Conservation (phyloP, 2,888 invertebrate species). For the Deilephila porcellus region DNA sequence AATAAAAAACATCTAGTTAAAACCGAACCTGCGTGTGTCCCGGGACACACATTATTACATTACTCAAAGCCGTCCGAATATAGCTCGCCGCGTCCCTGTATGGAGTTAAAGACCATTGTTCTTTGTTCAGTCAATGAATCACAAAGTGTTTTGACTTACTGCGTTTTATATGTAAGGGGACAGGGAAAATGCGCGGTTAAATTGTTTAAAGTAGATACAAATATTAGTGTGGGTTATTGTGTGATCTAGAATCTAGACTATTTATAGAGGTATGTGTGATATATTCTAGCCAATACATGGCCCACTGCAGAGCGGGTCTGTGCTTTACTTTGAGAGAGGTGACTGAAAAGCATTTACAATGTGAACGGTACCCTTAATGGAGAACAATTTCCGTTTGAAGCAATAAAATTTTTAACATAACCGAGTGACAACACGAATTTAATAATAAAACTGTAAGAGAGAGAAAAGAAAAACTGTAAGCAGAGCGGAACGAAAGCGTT, state of each 20-base stretch:
- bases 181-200: constrained; percentile 2
- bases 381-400: constrained; percentile 4
- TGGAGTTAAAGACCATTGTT: constrained; percentile 12
- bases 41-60: no score
- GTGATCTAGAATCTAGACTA: no score
- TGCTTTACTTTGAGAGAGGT: no score
- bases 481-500: constrained; percentile 27
- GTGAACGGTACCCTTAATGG: constrained; percentile 12
- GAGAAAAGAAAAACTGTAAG: background rate
- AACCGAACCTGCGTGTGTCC: constrained; percentile 20
- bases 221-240: no score
- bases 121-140: constrained; percentile 20
- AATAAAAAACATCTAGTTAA: background rate
- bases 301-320: no score
- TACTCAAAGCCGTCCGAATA: constrained; percentile 20
- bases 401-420: constrained; percentile 26
- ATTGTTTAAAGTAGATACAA: background rate
- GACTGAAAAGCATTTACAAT: background rate
- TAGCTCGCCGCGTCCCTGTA: constrained; percentile 6
- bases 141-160: constrained; percentile 13
- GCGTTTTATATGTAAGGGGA: background rate
- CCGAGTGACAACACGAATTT: constrained; percentile 20
- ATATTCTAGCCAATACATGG: no score
- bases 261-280: no score
- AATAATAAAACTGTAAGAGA: constrained; percentile 2